phyloP scores from a whole-genome alignment of 2,888 invertebrate genomes.

The Drosophila pseudotakahashii region DNA sequence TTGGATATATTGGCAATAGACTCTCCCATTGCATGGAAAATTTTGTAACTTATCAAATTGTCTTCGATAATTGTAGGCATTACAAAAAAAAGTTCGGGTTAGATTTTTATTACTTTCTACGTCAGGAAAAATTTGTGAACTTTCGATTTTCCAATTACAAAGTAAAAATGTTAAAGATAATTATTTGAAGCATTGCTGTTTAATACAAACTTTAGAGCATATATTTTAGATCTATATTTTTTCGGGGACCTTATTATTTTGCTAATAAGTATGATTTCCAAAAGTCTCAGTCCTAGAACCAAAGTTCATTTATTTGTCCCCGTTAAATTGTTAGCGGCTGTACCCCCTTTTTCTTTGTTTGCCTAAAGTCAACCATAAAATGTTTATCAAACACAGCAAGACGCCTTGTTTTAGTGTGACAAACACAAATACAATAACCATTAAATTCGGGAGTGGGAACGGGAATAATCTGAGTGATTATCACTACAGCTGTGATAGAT shows the following conservation, averaged over 20 bases:
- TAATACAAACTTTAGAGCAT: too few species aligned
- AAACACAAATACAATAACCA: conserved; percentile 33
- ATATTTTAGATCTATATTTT: too few species aligned
- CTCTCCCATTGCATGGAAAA: background rate
- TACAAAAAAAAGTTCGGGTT: background rate
- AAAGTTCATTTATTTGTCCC: conserved; percentile 31
- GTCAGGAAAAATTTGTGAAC: background rate
- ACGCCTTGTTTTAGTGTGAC: conserved; percentile 26
- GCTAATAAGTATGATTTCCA: background rate
- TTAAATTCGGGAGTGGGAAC: conserved; percentile 23
- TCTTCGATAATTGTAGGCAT: background rate
- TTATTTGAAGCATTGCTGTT: too few species aligned
- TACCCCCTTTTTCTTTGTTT: conserved; percentile 1
- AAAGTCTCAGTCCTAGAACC: background rate
- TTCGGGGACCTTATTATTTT: background rate
- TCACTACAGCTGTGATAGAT: background rate
- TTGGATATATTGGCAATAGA: too few species aligned
- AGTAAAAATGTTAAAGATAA: background rate
- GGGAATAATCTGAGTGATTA: conserved; percentile 9
- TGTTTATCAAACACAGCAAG: conserved; percentile 36
- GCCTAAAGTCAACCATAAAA: conserved; percentile 2
- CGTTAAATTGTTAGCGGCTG: conserved; percentile 1
- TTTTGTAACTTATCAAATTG: background rate
- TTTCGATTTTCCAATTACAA: background rate
- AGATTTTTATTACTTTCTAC: background rate